These are phyloP conservation scores for Perca flavescens DNA, from an alignment of 2,113 vertebrate genomes.

Conservation along the genomic window DNA sequence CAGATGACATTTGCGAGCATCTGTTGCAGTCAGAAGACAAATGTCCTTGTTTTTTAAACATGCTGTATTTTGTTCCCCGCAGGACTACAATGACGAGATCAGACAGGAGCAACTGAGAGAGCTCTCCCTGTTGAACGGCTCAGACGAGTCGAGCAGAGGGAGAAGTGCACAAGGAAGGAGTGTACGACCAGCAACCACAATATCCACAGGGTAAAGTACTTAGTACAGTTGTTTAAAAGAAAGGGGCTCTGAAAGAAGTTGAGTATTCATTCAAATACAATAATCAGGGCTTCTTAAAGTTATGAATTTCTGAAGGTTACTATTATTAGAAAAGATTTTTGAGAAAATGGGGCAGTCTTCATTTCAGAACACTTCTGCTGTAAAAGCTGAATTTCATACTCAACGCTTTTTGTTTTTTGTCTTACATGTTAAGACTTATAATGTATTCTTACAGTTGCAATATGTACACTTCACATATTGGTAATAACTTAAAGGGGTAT, in stretches of 20 bases:
- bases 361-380: neutral
- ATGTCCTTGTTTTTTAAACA: conserved; percentile 53
- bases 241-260: neutral
- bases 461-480: neutral
- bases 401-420: neutral
- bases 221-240: neutral
- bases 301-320: neutral
- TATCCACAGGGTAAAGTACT: conserved; percentile 87
- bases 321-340: neutral
- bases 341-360: neutral
- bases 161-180: conserved; percentile 89
- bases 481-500: neutral
- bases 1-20: conserved; percentile 62
- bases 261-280: neutral
- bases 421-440: neutral
- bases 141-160: conserved; percentile 92
- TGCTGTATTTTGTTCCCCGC: conserved; percentile 59
- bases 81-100: conserved; percentile 99
- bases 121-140: conserved; percentile 95
- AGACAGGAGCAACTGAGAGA: conserved; percentile 98
- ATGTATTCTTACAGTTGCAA: neutral
- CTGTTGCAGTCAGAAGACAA: conserved; percentile 64
- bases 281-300: neutral
- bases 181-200: conserved; percentile 84
- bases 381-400: neutral